These are phyloP conservation scores for Paraescarpia echinospica DNA, from an alignment of 1,140 invertebrate genomes.

Conservation along the genomic window DNA sequence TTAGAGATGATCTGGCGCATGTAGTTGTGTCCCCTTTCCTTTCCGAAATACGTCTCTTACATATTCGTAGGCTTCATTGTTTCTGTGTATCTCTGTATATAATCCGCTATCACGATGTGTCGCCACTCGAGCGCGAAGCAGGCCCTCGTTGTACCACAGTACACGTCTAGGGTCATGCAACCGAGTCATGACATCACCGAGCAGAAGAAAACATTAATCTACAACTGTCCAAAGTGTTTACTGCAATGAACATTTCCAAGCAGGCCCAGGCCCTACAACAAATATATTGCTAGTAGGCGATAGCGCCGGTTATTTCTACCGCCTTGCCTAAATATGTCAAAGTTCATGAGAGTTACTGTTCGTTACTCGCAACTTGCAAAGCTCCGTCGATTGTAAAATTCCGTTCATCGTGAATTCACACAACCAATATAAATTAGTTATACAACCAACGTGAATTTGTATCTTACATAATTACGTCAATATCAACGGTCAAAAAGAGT, in stretches of 20 bases:
- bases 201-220: neutral
- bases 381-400: neutral
- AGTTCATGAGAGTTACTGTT: neutral
- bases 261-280: neutral
- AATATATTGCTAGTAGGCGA: neutral
- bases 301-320: neutral
- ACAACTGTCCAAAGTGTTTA: neutral
- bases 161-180: too few species aligned
- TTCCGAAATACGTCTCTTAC: neutral
- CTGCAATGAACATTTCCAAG: neutral
- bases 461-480: too few species aligned
- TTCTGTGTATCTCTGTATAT: neutral
- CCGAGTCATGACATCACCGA: neutral
- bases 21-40: neutral
- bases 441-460: too few species aligned
- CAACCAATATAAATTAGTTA: neutral
- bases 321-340: neutral
- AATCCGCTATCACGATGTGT: neutral
- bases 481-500: too few species aligned
- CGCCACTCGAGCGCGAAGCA: neutral
- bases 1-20: neutral
- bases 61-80: neutral
- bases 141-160: too few species aligned
- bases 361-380: neutral
- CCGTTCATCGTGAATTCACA: neutral